Evolutionary conservation across 2,797 vertebrate species (phyloP).

Genomic region (Tapirus indicus): DNA sequence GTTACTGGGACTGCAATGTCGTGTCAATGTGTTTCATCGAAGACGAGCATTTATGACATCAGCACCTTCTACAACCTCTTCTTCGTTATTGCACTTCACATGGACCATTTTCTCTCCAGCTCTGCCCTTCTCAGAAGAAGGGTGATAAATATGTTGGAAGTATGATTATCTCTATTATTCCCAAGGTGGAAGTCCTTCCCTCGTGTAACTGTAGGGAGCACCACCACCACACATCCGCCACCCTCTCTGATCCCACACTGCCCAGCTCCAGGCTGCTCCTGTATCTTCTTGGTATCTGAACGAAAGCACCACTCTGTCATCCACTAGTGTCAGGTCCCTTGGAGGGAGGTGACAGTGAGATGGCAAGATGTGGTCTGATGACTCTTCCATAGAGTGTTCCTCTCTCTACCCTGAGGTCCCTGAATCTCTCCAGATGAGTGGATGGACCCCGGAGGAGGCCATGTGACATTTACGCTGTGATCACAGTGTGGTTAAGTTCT

Average conservation of each 20-base stretch:
- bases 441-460: accelerated
- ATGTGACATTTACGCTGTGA: accelerated
- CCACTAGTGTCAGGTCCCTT: accelerated
- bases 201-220: accelerated
- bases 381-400: accelerated
- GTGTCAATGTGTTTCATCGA: not conserved
- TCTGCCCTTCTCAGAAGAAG: not conserved
- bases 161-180: not conserved
- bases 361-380: accelerated
- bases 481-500: accelerated
- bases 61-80: not conserved
- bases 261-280: accelerated
- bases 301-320: accelerated
- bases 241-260: accelerated
- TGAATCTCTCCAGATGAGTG: accelerated
- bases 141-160: not conserved
- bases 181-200: not conserved
- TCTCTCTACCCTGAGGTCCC: accelerated
- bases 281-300: accelerated
- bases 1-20: accelerated
- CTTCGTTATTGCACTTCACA: not conserved
- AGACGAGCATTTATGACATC: not conserved
- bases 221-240: too few relatives aligned
- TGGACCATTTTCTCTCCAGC: not conserved
- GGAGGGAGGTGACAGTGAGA: too few relatives aligned